A percentile compares a stretch with the other conserved stretches of the same genome.
Conservation (phyloP, 2,797 vertebrate genomes). For the Coendou prehensilis region DNA sequence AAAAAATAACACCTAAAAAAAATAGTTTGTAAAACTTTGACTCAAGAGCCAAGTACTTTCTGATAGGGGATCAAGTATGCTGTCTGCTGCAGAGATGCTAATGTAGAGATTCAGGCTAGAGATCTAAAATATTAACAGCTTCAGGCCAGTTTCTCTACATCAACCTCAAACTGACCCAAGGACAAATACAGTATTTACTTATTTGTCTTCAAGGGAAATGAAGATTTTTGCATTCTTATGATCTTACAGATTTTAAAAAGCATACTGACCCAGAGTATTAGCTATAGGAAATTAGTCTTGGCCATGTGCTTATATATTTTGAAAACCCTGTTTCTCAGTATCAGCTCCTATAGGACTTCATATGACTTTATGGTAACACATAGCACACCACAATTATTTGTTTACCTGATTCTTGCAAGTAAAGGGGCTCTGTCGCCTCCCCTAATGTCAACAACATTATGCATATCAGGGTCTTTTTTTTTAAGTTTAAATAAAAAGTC, state of each 20-base stretch:
- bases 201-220: conserved; percentile 53
- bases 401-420: background rate
- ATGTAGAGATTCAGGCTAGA: background rate
- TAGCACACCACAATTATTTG: background rate
- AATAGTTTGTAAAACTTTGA: conserved; percentile 31
- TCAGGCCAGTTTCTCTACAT: conserved; percentile 35
- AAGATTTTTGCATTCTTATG: conserved; percentile 21
- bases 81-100: background rate
- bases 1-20: background rate
- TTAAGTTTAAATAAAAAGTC: background rate
- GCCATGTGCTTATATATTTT: background rate
- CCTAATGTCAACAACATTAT: background rate
- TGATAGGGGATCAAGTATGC: background rate
- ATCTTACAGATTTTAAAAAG: conserved; percentile 12
- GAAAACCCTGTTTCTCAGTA: conserved; percentile 50
- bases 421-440: background rate
- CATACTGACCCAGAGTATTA: background rate
- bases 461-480: background rate
- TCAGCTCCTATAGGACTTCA: background rate
- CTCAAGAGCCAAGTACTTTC: conserved; percentile 9
- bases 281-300: background rate
- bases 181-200: conserved; percentile 68
- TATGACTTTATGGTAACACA: conserved; percentile 9
- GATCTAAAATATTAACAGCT: conserved; percentile 55
- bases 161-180: conserved; percentile 50